A percentile compares a stretch with the other conserved stretches of the same genome.
These are phyloP conservation scores for Coecobrya sp. DNA, from an alignment of 2,888 invertebrate genomes.

Conservation along the genomic window DNA sequence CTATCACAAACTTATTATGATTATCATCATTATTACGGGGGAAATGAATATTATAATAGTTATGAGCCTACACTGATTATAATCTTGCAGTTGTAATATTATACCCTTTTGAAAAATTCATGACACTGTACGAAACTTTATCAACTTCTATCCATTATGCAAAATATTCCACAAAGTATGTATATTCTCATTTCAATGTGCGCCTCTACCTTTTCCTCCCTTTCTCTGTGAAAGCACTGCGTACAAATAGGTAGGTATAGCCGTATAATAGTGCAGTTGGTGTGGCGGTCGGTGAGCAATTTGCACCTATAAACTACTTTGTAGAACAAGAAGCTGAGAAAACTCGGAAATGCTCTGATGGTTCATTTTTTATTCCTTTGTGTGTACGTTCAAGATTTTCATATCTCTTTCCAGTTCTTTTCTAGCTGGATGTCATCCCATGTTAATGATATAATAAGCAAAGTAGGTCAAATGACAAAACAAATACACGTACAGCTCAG, in stretches of 20 bases:
- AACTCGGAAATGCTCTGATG: background rate
- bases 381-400: conserved; percentile 25
- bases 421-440: conserved; percentile 11
- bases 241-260: background rate
- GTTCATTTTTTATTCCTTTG: background rate
- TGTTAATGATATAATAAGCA: conserved; percentile 41
- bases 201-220: background rate
- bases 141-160: conserved; percentile 20
- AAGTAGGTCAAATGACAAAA: conserved; percentile 34
- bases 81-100: background rate
- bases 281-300: background rate
- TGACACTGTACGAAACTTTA: conserved; percentile 19
- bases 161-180: background rate
- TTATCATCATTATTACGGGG: background rate
- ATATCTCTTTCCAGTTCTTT: background rate
- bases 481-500: conserved; percentile 6
- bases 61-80: conserved; percentile 11
- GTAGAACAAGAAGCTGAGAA: background rate
- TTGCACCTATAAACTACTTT: background rate
- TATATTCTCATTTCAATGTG: background rate
- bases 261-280: no score
- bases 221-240: background rate
- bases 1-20: background rate
- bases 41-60: conserved; percentile 17
- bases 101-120: conserved; percentile 31